Conservation (phyloP, 2,888 invertebrate species). For the Lamellibrachia satsuma region DNA sequence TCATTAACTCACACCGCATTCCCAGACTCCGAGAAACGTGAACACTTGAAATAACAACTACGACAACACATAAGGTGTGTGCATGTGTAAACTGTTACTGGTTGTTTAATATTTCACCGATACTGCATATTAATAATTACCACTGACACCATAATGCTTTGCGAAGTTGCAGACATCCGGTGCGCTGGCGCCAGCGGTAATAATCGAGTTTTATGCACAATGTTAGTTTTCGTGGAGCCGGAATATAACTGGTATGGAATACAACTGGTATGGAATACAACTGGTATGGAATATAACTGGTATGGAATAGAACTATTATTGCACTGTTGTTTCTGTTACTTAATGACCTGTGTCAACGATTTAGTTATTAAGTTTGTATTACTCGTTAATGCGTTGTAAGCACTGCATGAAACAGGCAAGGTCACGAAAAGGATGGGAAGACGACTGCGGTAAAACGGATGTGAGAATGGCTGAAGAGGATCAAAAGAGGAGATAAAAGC, state of each 20-base stretch:
- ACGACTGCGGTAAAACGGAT: too few species aligned
- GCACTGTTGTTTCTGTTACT: neutral
- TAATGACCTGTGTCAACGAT: neutral
- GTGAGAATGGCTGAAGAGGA: too few species aligned
- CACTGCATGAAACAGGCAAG: neutral
- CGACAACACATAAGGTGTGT: neutral
- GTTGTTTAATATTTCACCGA: neutral
- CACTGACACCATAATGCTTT: neutral
- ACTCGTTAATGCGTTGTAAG: neutral
- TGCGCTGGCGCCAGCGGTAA: neutral
- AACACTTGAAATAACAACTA: neutral
- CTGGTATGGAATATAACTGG: too few species aligned
- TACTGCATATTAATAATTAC: neutral
- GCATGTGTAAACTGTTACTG: neutral
- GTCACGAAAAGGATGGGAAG: neutral
- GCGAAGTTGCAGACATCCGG: neutral
- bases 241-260: neutral
- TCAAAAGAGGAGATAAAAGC: too few species aligned
- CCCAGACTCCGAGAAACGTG: neutral
- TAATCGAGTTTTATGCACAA: neutral
- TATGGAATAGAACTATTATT: neutral
- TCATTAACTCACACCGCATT: neutral
- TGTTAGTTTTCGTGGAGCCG: neutral
- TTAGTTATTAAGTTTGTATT: neutral
- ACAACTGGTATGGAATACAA: conserved; percentile 10